Percentiles rank a stretch among this genome's conserved stretches.
phyloP scores from a whole-genome alignment of 2,888 invertebrate species.

The Nephrocerus scutellatus region DNA sequence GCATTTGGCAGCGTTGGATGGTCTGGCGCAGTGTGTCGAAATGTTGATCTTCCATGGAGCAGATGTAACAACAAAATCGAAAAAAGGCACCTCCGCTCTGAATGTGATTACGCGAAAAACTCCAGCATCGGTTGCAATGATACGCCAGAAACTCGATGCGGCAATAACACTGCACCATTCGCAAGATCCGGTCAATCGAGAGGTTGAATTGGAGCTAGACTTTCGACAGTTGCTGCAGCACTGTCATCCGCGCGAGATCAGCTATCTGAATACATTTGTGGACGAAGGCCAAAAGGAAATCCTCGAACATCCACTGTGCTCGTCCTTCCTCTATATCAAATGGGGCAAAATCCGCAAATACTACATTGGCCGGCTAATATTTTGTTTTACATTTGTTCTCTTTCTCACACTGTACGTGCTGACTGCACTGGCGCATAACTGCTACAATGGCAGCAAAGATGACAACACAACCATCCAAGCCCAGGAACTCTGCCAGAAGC shows the following conservation, averaged over 20 bases:
- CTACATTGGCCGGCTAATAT: conserved; percentile 69
- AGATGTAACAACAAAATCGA: conserved; percentile 81
- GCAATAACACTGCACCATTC: conserved; percentile 73
- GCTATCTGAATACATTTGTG: conserved; percentile 78
- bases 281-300: conserved; percentile 86
- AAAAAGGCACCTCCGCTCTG: conserved; percentile 77
- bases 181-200: conserved; percentile 68
- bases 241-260: conserved; percentile 76
- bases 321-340: conserved; percentile 79
- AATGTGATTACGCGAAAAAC: conserved; percentile 81
- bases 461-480: conserved; percentile 66
- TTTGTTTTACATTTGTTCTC: conserved; percentile 72
- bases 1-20: conserved; percentile 79
- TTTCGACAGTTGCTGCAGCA: conserved; percentile 76
- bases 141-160: conserved; percentile 72
- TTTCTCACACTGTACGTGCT: conserved; percentile 75
- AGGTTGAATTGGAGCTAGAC: conserved; percentile 74
- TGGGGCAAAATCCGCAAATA: conserved; percentile 88
- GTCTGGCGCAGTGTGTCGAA: conserved; percentile 77
- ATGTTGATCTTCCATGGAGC: conserved; percentile 77
- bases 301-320: conserved; percentile 76
- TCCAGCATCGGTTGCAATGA: conserved; percentile 75
- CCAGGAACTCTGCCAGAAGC: conserved; percentile 68
- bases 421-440: conserved; percentile 75
- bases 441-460: conserved; percentile 73